Evolutionary conservation across 2,888 invertebrate genomes (phyloP).

Genomic region (Oxyteleia sp.): DNA sequence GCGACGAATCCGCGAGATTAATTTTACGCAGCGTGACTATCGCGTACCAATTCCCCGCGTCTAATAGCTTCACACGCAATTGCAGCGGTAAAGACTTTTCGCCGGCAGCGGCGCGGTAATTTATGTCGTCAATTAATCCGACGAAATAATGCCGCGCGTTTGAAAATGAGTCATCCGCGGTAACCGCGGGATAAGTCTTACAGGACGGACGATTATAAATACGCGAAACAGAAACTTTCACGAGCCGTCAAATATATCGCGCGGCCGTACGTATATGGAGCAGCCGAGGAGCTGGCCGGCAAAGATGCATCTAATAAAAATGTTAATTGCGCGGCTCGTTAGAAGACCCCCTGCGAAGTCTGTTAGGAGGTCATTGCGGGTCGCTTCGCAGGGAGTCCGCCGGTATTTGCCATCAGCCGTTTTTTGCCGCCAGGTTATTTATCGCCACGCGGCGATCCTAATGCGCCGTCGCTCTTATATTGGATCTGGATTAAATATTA

Average conservation of each 20-base stretch:
- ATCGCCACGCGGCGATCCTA: constrained; percentile 71
- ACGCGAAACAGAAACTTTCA: constrained; percentile 44
- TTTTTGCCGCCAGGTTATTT: constrained; percentile 80
- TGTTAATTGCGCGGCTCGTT: constrained; percentile 87
- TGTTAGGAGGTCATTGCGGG: constrained; percentile 85
- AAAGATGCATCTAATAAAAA: constrained; percentile 86
- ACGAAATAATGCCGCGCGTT: constrained; percentile 26
- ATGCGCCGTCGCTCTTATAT: constrained; percentile 53
- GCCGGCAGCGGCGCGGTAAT: constrained; percentile 4
- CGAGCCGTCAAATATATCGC: constrained; percentile 58
- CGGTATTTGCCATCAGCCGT: constrained; percentile 84
- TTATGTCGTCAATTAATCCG: constrained; percentile 28
- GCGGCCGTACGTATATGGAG: constrained; percentile 76
- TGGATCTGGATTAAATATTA: constrained; percentile 77
- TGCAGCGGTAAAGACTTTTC: constrained; percentile 14
- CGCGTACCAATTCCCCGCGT: constrained; percentile 9
- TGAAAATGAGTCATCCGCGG: constrained; percentile 24
- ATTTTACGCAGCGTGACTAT: background rate
- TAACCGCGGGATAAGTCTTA: constrained; percentile 42
- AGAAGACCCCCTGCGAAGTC: constrained; percentile 86
- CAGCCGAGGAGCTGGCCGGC: constrained; percentile 64
- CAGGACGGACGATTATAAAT: constrained; percentile 46
- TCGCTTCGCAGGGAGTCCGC: constrained; percentile 86
- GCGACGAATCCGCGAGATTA: background rate
- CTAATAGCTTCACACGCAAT: constrained; percentile 27